Evolutionary conservation across 2,888 invertebrate species (phyloP).

Genomic region (Rotaria macrura): DNA sequence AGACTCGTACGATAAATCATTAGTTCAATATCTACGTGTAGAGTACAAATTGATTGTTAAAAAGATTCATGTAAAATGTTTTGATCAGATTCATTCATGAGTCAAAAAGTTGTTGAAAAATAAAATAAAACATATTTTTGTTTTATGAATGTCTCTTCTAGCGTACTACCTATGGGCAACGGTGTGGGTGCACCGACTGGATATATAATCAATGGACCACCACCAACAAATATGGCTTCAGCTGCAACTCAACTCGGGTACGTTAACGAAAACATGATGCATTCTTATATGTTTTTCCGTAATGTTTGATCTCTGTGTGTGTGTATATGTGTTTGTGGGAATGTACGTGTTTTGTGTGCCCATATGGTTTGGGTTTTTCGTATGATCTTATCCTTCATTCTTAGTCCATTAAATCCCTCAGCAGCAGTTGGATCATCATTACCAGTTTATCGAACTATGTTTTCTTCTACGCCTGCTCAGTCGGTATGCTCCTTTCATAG

Average conservation of each 20-base stretch:
- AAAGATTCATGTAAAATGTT: too few relatives aligned
- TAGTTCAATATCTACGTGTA: too few relatives aligned
- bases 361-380: not conserved
- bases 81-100: too few relatives aligned
- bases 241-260: not conserved
- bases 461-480: not conserved
- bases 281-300: not conserved
- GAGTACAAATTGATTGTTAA: too few relatives aligned
- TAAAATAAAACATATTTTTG: not conserved
- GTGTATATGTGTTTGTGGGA: too few relatives aligned
- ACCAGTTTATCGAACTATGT: conserved; percentile 3
- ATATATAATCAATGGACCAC: not conserved
- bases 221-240: not conserved
- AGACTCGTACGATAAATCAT: too few relatives aligned
- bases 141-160: too few relatives aligned
- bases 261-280: not conserved
- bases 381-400: not conserved
- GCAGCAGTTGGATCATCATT: conserved; percentile 8
- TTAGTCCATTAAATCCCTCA: conserved; percentile 4
- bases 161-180: not conserved
- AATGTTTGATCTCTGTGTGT: not conserved
- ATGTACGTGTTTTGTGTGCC: too few relatives aligned
- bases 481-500: not conserved
- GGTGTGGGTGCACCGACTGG: not conserved
- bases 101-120: too few relatives aligned